Conservation (phyloP, 2,888 invertebrate genomes). For the Lycocerus yunnanus region DNA sequence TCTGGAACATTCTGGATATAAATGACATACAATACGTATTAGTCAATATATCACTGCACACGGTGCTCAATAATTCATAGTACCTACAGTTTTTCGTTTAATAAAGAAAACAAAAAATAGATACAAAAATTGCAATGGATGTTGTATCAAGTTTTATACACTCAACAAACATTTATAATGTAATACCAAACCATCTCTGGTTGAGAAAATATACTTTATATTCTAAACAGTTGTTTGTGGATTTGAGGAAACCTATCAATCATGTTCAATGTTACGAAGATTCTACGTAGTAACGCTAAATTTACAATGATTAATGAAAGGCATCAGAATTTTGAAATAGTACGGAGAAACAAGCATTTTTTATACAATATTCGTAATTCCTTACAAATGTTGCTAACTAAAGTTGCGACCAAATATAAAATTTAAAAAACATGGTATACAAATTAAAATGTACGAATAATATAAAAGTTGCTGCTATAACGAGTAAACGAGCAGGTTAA, state of each 20-base stretch:
- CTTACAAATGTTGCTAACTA: not conserved
- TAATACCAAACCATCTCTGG: not conserved
- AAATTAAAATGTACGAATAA: too few species aligned
- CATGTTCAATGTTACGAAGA: slow-evolving; percentile 12
- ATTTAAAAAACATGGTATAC: too few species aligned
- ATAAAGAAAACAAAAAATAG: not conserved
- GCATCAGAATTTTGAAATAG: not conserved
- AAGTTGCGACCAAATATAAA: too few species aligned
- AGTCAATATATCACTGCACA: not conserved
- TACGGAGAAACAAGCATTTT: not conserved
- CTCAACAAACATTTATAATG: not conserved
- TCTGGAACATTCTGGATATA: too few species aligned
- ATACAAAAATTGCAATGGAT: not conserved
- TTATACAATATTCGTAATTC: not conserved
- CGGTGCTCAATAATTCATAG: not conserved
- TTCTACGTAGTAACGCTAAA: slow-evolving; percentile 9
- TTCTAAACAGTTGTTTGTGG: slow-evolving; percentile 14
- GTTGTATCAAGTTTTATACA: not conserved
- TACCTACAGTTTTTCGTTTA: not conserved
- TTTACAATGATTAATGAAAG: slow-evolving; percentile 13
- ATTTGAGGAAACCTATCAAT: slow-evolving; percentile 16
- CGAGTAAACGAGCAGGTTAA: not conserved
- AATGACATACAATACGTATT: too few species aligned
- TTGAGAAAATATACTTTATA: slow-evolving; percentile 10
- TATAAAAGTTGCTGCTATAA: too few species aligned